These are phyloP conservation scores for Anguilla pacifica DNA, from an alignment of 2,797 vertebrate species.

Conservation along the genomic window DNA sequence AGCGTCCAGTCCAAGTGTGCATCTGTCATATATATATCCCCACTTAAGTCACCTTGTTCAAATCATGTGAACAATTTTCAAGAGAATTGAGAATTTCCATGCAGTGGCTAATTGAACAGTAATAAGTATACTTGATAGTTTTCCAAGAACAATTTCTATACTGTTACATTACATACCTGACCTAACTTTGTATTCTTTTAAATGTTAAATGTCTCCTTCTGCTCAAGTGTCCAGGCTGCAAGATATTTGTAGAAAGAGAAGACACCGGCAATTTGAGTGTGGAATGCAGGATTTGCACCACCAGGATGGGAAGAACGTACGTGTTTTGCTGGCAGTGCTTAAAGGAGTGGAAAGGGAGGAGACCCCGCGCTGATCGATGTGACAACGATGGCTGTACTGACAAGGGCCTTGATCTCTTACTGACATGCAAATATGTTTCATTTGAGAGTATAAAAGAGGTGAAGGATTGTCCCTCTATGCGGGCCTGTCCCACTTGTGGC, in stretches of 20 bases:
- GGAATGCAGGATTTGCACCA: slow-evolving; percentile 53
- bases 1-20: too few species aligned
- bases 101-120: too few species aligned
- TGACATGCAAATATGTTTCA: slow-evolving; percentile 36
- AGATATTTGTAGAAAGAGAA: slow-evolving; percentile 48
- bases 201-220: too few species aligned
- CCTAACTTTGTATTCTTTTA: too few species aligned
- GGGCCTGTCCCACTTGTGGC: slow-evolving; percentile 56
- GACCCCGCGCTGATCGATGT: slow-evolving; percentile 41
- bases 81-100: too few species aligned
- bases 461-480: slow-evolving; percentile 43
- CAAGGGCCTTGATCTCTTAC: slow-evolving; percentile 34
- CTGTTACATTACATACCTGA: too few species aligned
- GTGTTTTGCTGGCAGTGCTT: slow-evolving; percentile 65
- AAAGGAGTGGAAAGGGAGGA: slow-evolving; percentile 46
- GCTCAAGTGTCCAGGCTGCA: slow-evolving; percentile 57
- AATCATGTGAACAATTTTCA: too few species aligned
- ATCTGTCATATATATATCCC: too few species aligned
- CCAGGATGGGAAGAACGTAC: neutral
- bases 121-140: too few species aligned
- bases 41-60: too few species aligned
- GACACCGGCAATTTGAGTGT: slow-evolving; percentile 54
- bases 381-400: slow-evolving; percentile 38
- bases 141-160: too few species aligned
- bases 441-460: slow-evolving; percentile 23